These are phyloP conservation scores for Nesidiocoris tenuis DNA, from an alignment of 2,888 invertebrate genomes.

Conservation along the genomic window DNA sequence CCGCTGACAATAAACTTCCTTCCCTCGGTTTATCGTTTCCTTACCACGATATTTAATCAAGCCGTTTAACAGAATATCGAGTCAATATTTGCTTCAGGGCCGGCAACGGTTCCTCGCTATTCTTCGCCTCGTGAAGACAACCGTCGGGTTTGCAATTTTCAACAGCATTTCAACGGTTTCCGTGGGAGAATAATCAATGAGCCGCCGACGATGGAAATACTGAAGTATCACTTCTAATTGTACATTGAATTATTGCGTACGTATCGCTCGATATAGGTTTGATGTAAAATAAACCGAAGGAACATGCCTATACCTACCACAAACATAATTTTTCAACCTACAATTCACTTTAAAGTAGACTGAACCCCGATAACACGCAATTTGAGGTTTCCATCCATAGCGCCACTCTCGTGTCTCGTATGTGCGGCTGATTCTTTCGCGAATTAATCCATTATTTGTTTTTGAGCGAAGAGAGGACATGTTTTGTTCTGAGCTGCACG, in stretches of 20 bases:
- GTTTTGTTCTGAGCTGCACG: neutral
- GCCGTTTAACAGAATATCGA: slow-evolving; percentile 16
- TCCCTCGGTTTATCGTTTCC: slow-evolving; percentile 2
- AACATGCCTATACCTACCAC: neutral
- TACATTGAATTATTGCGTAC: neutral
- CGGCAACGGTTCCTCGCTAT: neutral
- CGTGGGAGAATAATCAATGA: neutral
- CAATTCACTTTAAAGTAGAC: neutral
- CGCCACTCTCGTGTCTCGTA: neutral
- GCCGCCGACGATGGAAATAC: neutral
- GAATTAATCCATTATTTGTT: neutral
- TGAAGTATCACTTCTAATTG: neutral
- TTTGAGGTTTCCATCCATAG: neutral
- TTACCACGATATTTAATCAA: slow-evolving; percentile 9
- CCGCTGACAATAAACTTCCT: slow-evolving; percentile 15
- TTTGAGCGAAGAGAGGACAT: neutral
- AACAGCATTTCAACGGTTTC: neutral
- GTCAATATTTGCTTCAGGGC: slow-evolving; percentile 8
- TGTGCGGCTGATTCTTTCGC: neutral
- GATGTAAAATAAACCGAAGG: neutral
- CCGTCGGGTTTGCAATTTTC: neutral
- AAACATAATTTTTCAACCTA: neutral
- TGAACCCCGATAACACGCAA: neutral
- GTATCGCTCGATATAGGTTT: neutral
- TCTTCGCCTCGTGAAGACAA: neutral